Percentiles rank a stretch among this genome's conserved stretches.
Evolutionary conservation across 2,888 invertebrate species (phyloP).

Genomic region (Acronicta leporina): DNA sequence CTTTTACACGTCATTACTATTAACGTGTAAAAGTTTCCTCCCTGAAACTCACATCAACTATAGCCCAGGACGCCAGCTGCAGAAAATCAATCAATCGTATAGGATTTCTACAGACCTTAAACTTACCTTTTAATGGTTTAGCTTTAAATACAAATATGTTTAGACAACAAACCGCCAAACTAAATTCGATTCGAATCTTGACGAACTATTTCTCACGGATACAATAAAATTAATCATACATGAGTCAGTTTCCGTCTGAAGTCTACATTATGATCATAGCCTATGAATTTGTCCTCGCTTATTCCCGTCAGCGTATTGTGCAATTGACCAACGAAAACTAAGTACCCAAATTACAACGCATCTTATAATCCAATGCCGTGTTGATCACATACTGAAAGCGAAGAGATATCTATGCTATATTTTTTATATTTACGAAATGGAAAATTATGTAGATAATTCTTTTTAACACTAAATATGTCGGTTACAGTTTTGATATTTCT

Average conservation of each 20-base stretch:
- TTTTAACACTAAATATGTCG: too few relatives aligned
- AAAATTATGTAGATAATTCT: too few relatives aligned
- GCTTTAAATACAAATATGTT: background rate
- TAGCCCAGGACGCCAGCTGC: too few relatives aligned
- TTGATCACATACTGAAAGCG: constrained; percentile 20
- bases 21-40: too few relatives aligned
- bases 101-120: too few relatives aligned
- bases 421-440: too few relatives aligned
- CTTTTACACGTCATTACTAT: too few relatives aligned
- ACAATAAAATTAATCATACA: constrained; percentile 63
- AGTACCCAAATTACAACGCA: constrained; percentile 61
- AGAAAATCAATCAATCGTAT: too few relatives aligned
- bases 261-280: constrained; percentile 50
- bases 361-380: constrained; percentile 58
- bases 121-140: too few relatives aligned
- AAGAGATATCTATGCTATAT: constrained; percentile 3
- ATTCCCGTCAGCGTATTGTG: constrained; percentile 58
- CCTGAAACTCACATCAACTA: too few relatives aligned
- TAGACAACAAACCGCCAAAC: background rate
- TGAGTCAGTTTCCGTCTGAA: constrained; percentile 69
- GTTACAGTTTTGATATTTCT: too few relatives aligned
- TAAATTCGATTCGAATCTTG: constrained; percentile 10
- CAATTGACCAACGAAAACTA: constrained; percentile 69
- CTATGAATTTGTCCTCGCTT: constrained; percentile 64
- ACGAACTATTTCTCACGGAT: constrained; percentile 63